phyloP scores from a whole-genome alignment of 2,113 vertebrate species.

The Phalacrocorax pelagicus region DNA sequence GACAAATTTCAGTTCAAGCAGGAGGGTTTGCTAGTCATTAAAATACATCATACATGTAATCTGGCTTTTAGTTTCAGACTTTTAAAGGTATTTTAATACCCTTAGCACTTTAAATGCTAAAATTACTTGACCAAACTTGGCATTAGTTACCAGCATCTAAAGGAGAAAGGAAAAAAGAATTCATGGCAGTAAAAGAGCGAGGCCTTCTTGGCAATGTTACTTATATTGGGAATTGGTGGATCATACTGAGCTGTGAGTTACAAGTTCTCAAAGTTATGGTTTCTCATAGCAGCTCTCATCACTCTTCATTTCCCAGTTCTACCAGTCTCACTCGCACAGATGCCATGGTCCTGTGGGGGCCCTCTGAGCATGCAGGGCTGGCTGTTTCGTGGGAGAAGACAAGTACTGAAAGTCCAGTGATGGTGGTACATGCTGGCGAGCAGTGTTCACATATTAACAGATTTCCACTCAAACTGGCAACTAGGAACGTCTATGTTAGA shows the following conservation, averaged over 20 bases:
- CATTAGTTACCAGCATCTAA: not conserved
- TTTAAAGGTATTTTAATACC: not conserved
- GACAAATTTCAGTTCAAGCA: conserved; percentile 4
- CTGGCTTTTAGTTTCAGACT: not conserved
- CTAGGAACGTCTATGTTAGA: conserved; percentile 44
- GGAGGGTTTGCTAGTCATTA: not conserved
- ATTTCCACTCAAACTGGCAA: conserved; percentile 56
- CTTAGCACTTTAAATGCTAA: not conserved
- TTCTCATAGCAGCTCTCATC: not conserved
- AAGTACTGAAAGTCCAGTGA: not conserved
- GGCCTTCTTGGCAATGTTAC: not conserved
- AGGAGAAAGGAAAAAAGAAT: not conserved
- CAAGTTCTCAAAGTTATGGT: not conserved
- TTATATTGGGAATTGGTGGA: not conserved
- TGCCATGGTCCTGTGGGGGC: not conserved
- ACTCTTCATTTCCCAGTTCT: not conserved
- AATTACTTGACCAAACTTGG: not conserved
- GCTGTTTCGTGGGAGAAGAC: not conserved
- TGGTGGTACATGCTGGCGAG: not conserved
- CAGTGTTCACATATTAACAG: conserved; percentile 29
- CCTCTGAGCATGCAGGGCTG: not conserved
- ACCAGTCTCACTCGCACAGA: not conserved
- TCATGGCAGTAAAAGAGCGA: not conserved
- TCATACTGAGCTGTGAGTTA: not conserved
- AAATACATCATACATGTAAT: not conserved